Evolutionary conservation across 2,797 vertebrate genomes (phyloP), one percentile per base, ranked within the genome.

Genomic region (Hoplostethus mediterraneus): DNA sequence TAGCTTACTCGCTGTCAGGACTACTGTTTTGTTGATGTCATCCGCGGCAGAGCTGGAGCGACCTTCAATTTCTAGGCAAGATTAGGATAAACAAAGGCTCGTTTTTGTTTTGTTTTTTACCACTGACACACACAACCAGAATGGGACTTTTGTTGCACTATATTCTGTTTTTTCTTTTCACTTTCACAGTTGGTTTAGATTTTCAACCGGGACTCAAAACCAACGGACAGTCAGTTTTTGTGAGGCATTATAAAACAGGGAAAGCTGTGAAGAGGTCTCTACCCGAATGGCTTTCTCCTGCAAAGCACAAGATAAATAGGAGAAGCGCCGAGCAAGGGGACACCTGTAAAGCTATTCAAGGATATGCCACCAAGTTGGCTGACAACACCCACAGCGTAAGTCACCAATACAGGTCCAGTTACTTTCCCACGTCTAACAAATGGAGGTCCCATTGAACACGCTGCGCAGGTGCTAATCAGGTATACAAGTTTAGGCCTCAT

Each of bases 331-430:
- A 89, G 12, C 38, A 36, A 44, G 80, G 58, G 6, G 93, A 91
- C 67, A 92, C 89, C 75, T 97, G 96, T 84, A 75, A 87, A 45
- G 84, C 83, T 13, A 83, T 92, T 12, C 80, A 83, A 45, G 95
- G 92, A 76, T 93, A 87, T 51, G 88, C 89, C 6, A 73, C 77
- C 83, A 93, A 92, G 90, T 95, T 98, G 77, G 61, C 57, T 10
- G 94, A 85, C 88, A 97, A 97, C 93, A 97, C 97, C 51, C 95
- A 97, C 93, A 81, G 62, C 90, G 97, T 98, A 93, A 96, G 96
- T 90, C 81, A 75, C 75, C 71, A 4, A 9, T 49, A 45, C 64
- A 65, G 84, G 33, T 92, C 78, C 73, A 51, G 73, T 87, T 90
- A 79, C 57, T 58, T 68, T 30, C 36, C 17, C 77, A 59, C 56